Percentiles rank a stretch among this genome's conserved stretches.
These are phyloP conservation scores for Prietella phreatophila DNA, from an alignment of 2,113 vertebrate genomes.

Conservation along the genomic window DNA sequence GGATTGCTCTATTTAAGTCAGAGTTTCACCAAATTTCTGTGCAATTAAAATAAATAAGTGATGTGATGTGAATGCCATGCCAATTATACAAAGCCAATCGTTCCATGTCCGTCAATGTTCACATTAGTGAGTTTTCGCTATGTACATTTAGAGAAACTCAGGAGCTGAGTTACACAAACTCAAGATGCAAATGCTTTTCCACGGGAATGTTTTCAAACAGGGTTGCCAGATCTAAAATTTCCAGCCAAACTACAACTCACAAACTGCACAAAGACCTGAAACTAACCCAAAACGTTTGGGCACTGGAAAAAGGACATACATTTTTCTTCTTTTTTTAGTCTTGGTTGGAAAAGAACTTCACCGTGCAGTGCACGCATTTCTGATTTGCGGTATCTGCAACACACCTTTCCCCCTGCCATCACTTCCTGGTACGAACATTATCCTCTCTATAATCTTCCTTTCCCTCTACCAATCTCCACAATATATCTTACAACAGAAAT, in stretches of 20 bases:
- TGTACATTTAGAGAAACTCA: not conserved
- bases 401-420: not conserved
- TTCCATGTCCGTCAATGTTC: not conserved
- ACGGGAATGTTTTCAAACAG: not conserved
- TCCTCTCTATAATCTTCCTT: not conserved
- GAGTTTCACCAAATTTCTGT: not conserved
- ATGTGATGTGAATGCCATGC: not conserved
- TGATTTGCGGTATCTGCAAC: not conserved
- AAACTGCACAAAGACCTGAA: not conserved
- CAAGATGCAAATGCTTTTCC: not conserved
- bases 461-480: not conserved
- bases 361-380: not conserved
- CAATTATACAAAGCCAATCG: not conserved
- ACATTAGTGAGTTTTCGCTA: not conserved
- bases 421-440: constrained; percentile 4
- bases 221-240: not conserved
- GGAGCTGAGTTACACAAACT: not conserved
- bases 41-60: not conserved
- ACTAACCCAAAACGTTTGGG: not conserved
- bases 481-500: not conserved
- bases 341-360: not conserved
- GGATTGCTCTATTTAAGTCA: not conserved
- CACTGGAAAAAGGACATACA: not conserved
- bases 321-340: not conserved
- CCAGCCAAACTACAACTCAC: not conserved